phyloP scores from a whole-genome alignment of 2,888 invertebrate genomes.

The Agrilus cyanescens region DNA sequence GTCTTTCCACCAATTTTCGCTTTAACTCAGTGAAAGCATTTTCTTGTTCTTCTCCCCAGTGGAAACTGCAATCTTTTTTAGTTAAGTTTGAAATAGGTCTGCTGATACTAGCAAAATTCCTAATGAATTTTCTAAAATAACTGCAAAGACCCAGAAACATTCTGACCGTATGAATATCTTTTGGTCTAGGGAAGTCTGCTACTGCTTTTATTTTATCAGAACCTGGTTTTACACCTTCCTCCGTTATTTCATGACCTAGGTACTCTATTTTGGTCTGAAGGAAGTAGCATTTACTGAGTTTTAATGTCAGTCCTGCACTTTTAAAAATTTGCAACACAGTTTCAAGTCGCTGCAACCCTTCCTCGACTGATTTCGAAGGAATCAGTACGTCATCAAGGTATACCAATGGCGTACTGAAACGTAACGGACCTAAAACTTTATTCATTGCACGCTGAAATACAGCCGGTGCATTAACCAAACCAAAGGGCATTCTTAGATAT shows the following conservation, averaged over 20 bases:
- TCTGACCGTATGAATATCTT: constrained; percentile 1
- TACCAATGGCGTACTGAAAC: constrained; percentile 6
- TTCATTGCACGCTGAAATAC: constrained; percentile 15
- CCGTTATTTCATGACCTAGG: constrained; percentile 10
- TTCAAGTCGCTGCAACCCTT: constrained; percentile 8
- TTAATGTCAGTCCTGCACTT: constrained; percentile 4
- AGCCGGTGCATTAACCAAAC: no score
- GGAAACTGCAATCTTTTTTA: no score
- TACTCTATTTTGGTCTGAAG: constrained; percentile 9
- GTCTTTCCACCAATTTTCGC: no score
- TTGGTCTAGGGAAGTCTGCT: constrained; percentile 5
- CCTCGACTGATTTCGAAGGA: no score
- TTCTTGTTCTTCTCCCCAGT: no score
- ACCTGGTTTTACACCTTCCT: constrained; percentile 8
- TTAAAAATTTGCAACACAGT: constrained; percentile 4
- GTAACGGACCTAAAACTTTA: constrained; percentile 11
- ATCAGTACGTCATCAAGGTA: no score
- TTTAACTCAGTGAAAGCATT: no score
- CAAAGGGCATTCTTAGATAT: constrained; percentile 23
- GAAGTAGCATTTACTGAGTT: constrained; percentile 12
- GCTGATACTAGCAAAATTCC: no score
- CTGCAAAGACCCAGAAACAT: no score
- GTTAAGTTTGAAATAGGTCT: no score
- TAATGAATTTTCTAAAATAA: no score
- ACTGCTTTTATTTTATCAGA: constrained; percentile 9